Conservation (phyloP, 2,113 vertebrate species). For the Tupaia tana region DNA sequence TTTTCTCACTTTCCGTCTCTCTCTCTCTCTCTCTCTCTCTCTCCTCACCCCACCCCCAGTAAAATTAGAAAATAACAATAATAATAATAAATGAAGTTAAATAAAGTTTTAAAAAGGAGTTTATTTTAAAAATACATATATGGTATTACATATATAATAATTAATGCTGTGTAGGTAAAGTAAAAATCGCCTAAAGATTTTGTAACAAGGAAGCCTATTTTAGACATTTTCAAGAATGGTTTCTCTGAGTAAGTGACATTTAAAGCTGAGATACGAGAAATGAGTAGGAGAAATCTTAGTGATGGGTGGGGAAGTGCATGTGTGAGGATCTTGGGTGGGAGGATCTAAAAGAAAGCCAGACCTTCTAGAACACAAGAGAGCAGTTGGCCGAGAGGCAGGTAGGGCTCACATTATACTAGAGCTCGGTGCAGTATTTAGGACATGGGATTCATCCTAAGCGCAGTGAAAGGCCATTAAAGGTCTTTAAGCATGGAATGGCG, state of each 20-base stretch:
- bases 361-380: constrained; percentile 20
- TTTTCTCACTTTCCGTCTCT: too few relatives aligned
- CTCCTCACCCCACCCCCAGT: too few relatives aligned
- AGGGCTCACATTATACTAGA: not conserved
- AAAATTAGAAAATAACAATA: too few relatives aligned
- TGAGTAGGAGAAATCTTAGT: constrained; percentile 21
- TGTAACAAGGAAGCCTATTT: constrained; percentile 55
- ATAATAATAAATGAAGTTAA: not conserved
- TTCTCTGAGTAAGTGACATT: constrained; percentile 66
- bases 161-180: constrained; percentile 11
- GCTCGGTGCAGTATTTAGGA: not conserved
- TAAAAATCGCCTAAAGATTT: constrained; percentile 31
- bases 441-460: not conserved
- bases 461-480: not conserved
- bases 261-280: constrained; percentile 59
- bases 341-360: constrained; percentile 38
- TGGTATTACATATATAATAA: not conserved
- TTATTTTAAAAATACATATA: not conserved
- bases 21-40: too few relatives aligned
- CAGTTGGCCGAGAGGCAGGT: not conserved
- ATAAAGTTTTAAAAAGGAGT: too few relatives aligned
- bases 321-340: constrained; percentile 22
- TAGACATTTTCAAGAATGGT: constrained; percentile 38
- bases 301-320: not conserved
- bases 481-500: not conserved